phyloP scores from a whole-genome alignment of 1,140 invertebrate genomes.

The Sycobia sp. region DNA sequence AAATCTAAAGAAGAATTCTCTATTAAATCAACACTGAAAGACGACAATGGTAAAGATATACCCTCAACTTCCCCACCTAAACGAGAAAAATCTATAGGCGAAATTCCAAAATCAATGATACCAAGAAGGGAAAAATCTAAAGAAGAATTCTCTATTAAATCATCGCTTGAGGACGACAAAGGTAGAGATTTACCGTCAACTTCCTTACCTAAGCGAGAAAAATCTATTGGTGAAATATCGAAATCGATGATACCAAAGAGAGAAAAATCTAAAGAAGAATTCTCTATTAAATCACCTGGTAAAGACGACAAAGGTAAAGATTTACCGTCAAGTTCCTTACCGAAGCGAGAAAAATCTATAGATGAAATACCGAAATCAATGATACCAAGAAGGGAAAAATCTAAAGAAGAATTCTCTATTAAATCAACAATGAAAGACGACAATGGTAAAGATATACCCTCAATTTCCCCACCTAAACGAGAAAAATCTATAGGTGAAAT shows the following conservation, averaged over 20 bases:
- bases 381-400: conserved; percentile 24
- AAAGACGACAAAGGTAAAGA: conserved; percentile 27
- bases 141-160: conserved; percentile 14
- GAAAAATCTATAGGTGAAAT: conserved; percentile 16
- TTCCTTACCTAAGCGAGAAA: neutral
- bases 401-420: conserved; percentile 13
- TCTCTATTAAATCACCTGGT: conserved; percentile 20
- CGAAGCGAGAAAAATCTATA: conserved; percentile 19
- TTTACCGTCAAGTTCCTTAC: neutral
- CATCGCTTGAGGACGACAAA: neutral
- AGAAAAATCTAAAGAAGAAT: conserved; percentile 31
- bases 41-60: conserved; percentile 28
- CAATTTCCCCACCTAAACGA: neutral
- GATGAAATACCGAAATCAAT: conserved; percentile 16
- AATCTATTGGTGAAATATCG: conserved; percentile 8
- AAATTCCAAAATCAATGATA: conserved; percentile 20
- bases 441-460: neutral
- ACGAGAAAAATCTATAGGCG: conserved; percentile 12
- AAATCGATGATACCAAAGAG: conserved; percentile 10
- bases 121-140: conserved; percentile 20
- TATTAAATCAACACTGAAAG: conserved; percentile 17
- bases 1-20: conserved; percentile 25
- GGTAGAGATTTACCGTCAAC: conserved; percentile 11
- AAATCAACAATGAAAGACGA: conserved; percentile 8
- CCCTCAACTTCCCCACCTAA: neutral